Base-by-base conservation (phyloP, 2,113 vertebrate species). In the Columbina picui region DNA sequence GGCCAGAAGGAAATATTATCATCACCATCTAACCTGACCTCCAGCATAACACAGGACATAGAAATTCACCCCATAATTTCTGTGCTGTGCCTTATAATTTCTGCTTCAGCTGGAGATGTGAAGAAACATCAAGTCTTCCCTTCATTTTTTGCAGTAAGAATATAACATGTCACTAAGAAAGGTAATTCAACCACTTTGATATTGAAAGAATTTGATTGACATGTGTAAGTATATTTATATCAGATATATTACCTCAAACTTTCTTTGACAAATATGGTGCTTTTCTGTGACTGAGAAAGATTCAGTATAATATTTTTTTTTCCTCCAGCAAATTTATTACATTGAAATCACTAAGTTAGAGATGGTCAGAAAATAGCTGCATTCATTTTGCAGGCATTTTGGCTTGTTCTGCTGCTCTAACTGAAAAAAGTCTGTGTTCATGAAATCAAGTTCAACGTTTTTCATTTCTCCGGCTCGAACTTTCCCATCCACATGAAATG, bases 281-380 rank as follows among this genome's bases (percentile, higher is more conserved):
- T 92, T 86, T 93, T 34, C 86, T 41, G 25, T 90, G 86, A 94
- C 32, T 61, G 79, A 90, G 69, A 52, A 83, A 90, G 87, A 80
- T 36, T 86, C 38, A 2, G 15, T 55, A 34, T 41, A 76, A 61
- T 52, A 7, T 68, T 71, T 34, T 68, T 71, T 71, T 83, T 52
- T 43, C 47, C 53, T 57, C n/a, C 27, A 30, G 74, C 18, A 73
- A 63, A 73, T 87, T 50, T 67, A 65, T 93, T 50, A 32, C 27
- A 22, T 76, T 68, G 29, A 82, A 91, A 94, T 87, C n/a, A 67
- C 60, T 39, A 25, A 34, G 23, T 60, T 60, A 67, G 52, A 87
- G 26, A 56, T 53, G 56, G 34, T 64, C 74, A 87, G 57, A 41
- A 78, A 89, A 84, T 3, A 53, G 69, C 76, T 92, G 86, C 36